Base-by-base conservation (phyloP, 2,888 invertebrate species). In the Gnatocerus cornutus region DNA sequence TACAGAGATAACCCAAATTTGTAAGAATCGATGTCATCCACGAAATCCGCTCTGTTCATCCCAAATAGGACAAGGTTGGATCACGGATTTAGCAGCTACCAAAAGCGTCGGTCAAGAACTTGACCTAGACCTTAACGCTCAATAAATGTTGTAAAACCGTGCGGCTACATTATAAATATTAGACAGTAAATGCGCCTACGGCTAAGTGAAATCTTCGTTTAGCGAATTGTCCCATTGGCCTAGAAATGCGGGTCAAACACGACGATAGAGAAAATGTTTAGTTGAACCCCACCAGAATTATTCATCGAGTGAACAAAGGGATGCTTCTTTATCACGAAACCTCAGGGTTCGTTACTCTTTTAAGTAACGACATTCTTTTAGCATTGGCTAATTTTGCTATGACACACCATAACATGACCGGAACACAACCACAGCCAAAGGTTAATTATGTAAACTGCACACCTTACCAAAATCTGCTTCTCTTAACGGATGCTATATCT, bases 151-250 rank as follows among this genome's bases (percentile, higher is more conserved):
- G 72, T 72, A 72, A 67, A 72, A 71, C 64, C 29, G 39, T 56
- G 65, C 63, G 58, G 61, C 63, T 62, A 63, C 74, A 72, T 77
- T 75, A 74, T 73, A 75, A 76, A 74, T 75, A 75, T 77, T 75
- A 76, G 78, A 78, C 75, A 78, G 78, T 76, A 76, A 77, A 77
- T 74, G 69, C 71, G 75, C 76, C 77, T 72, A 68, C 65, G 73
- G 78, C 77, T 65, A 78, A 79, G 79, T 79, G 79, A 79, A 79
- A 79, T 78, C 78, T 79, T 70, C 71, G 73, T 76, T 76, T 76
- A 77, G 78, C 78, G 73, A 79, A 77, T 76, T 79, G 79, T 77
- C 78, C 79, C 73, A 79, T 74, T 79, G 75, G 78, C 79, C 79
- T 79, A 79, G 78, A 79, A 79, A 71, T 69, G 69, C 68, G 74